Base-by-base conservation (phyloP, 2,888 invertebrate species). In the Yponomeuta malinellus region DNA sequence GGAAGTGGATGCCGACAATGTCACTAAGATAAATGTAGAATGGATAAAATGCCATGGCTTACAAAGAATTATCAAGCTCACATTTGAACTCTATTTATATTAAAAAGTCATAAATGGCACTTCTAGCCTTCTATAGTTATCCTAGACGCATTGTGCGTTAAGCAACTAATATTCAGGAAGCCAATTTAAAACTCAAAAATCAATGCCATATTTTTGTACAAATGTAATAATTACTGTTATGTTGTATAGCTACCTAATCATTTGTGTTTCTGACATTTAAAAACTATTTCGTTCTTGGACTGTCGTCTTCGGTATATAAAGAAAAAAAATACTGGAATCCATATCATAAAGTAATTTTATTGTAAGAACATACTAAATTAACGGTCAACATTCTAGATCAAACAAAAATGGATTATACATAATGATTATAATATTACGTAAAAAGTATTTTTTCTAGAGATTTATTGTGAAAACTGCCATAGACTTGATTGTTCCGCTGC, bases 341-440 rank as follows among this genome's bases (percentile, higher is more conserved):
- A 91, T 91, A 91, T 90, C 90, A 90, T 87, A 82, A 79, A 77
- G 77, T 80, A 73, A 75, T 72, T 73, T 12, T 81, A 84, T 81
- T 78, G 52, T 88, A 88, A 84, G 81, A 82, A 81, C 80, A 83
- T 86, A 86, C 77, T 77, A 76, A 77, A 76, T 78, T 63, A 81
- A 77, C 79, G 76, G 75, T 81, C 76, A 77, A 80, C 79, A 15
- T 15, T 33, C 12, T 48, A 4, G 37, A 33, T 43, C 63, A 63
- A 70, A 10, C n/a, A 65, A 68, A 71, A 68, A 64, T 68, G 71
- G 68, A 71, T 68, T 43, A 43, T 43, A 43, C 8, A 65, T 70
- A 66, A 67, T 59, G 63, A 71, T n/a, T 64, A 64, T 68, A 68
- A 23, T 48, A 68, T 33, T 48, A 48, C 33, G 15, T 69, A 59